phyloP scores from a whole-genome alignment of 2,113 vertebrate species.

The Psilopogon haemacephalus region DNA sequence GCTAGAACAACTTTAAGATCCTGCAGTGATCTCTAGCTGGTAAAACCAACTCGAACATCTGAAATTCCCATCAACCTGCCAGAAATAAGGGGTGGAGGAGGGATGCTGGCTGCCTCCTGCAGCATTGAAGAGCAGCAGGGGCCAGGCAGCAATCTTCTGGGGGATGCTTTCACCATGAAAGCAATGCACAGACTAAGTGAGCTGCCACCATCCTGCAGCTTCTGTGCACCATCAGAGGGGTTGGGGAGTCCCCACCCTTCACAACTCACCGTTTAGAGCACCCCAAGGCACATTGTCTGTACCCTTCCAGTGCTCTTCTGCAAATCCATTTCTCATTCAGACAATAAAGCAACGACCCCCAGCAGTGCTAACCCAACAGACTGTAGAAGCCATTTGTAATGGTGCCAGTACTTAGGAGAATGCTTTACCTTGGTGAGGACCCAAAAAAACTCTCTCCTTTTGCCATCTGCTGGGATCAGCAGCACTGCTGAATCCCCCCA shows the following conservation, averaged over 20 bases:
- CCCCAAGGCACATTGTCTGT: neutral
- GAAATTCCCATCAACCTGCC: neutral
- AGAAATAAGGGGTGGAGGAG: neutral
- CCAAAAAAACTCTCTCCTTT: neutral
- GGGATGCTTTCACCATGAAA: neutral
- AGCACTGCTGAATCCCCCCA: neutral
- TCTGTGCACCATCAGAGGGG: neutral
- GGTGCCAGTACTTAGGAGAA: rapidly evolving
- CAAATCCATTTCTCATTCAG: neutral
- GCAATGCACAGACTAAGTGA: no score
- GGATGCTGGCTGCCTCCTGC: neutral
- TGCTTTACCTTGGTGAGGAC: neutral
- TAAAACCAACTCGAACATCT: neutral
- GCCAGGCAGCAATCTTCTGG: neutral
- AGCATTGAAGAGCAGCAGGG: neutral
- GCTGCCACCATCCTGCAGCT: neutral
- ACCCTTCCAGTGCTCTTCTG: neutral
- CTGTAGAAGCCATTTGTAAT: rapidly evolving
- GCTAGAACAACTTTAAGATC: no score
- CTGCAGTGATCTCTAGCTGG: neutral
- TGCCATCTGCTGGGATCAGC: neutral
- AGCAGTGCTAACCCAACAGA: neutral
- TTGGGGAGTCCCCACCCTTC: neutral
- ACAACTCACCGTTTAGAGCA: rapidly evolving
- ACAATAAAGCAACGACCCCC: neutral